Percentiles rank a stretch among this genome's conserved stretches.
phyloP scores from a whole-genome alignment of 2,888 invertebrate genomes.

The Nephrotoma flavescens region DNA sequence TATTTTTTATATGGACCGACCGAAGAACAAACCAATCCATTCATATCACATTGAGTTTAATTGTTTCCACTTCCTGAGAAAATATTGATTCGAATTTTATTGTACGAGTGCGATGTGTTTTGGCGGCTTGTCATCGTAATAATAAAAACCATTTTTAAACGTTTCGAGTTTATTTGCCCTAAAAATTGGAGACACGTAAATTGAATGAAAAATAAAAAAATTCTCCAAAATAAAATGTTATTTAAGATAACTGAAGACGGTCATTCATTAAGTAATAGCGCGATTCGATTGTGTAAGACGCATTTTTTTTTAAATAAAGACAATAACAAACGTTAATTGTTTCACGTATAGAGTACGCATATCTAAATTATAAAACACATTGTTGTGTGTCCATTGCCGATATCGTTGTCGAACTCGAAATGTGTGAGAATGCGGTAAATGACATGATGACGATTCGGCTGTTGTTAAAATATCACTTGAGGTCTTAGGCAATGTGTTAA shows the following conservation, averaged over 20 bases:
- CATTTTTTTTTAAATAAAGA: not conserved
- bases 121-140: not conserved
- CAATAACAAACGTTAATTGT: not conserved
- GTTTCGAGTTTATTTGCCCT: not conserved
- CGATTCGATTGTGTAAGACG: not conserved
- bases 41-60: not conserved
- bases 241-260: not conserved
- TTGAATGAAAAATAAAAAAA: not conserved
- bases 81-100: not conserved
- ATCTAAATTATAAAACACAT: not conserved
- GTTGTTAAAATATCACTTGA: too few relatives aligned
- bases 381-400: not conserved
- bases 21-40: not conserved
- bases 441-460: too few relatives aligned
- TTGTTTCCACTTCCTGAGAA: not conserved
- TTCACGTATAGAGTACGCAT: not conserved
- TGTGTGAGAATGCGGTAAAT: too few relatives aligned
- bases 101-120: not conserved
- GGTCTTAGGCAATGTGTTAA: too few relatives aligned
- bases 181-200: not conserved
- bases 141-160: not conserved
- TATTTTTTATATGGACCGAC: not conserved
- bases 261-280: not conserved
- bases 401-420: too few relatives aligned
- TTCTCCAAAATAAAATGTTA: not conserved